Conservation (phyloP, 2,113 vertebrate species). For the Leucoraja erinaceus region DNA sequence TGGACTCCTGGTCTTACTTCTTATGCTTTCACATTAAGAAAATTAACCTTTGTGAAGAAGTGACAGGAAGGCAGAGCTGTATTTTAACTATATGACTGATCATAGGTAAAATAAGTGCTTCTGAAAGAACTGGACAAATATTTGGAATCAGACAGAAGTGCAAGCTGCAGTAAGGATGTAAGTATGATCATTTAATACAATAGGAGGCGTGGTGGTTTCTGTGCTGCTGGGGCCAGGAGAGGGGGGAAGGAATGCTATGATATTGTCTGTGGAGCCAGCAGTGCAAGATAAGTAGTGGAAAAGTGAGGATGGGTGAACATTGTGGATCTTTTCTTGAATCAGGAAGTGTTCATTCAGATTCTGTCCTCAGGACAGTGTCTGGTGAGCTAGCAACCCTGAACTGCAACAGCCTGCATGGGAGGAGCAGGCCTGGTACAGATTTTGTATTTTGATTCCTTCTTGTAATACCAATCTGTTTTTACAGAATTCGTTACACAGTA, state of each 20-base stretch:
- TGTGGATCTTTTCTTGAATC: background rate
- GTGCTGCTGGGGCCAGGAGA: background rate
- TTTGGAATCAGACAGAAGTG: background rate
- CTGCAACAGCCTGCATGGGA: background rate
- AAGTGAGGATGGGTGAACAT: background rate
- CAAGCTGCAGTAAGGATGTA: background rate
- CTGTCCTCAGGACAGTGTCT: background rate
- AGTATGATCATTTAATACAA: background rate
- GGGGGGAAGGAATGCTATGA: background rate
- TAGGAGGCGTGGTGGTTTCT: background rate
- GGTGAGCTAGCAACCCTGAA: background rate
- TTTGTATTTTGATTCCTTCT: background rate
- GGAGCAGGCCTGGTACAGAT: background rate
- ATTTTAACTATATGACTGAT: background rate
- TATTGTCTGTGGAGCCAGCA: background rate
- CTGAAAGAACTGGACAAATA: background rate
- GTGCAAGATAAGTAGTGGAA: background rate
- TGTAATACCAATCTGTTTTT: background rate
- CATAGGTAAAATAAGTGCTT: background rate
- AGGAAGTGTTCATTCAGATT: background rate
- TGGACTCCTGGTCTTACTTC: too few relatives aligned
- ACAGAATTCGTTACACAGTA: background rate
- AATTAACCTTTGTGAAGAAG: background rate
- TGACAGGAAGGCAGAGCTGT: background rate
- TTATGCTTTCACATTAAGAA: background rate